Evolutionary conservation across 92 coral and sea anemone genomes (phyloP), one percentile per base, ranked within the genome.

Genomic region (Siderastrea radians): DNA sequence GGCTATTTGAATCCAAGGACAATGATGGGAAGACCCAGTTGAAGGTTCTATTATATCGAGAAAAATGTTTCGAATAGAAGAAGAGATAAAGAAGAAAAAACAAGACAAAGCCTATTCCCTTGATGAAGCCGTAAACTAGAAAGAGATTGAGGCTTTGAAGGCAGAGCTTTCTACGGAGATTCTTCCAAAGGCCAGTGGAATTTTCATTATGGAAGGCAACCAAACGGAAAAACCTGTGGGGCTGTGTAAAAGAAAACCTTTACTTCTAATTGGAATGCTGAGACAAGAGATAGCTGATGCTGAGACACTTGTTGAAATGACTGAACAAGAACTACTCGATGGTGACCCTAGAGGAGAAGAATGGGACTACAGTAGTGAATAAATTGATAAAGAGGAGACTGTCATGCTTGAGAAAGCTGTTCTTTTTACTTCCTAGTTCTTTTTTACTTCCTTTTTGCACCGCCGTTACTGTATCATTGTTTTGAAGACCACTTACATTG

Each of bases 231-330:
- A 69, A 59, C 68, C 71, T 43, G 77, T 69, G 47, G 72, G 88
- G 0, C 11, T 88, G 50, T 84, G 92, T 19, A 75, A 75, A 49
- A 72, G 84, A 57, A 69, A 68, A 5, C 91, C 94, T 6, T 80
- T 86, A 55, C 58, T 91, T 46, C 64, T 91, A 0, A 7, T 87
- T 17, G 83, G 75, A 12, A 52, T 78, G 13, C 60, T 80, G 5
- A 65, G 84, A 11, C 84, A 80, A 45, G 8, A 66, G 58, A 44
- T 64, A 10, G 75, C 14, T 1, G 55, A 66, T 50, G 62, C 61
- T 53, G 84, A 49, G 46, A 10, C 17, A 13, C 48, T 80, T 26
- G 59, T 49, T 7, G 43, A 14, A 64, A 11, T 11, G 14, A 16
- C 49, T 50, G 74, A 80, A 80, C 12, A 80, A 0, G 64, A 66